These are phyloP conservation scores for Dendrocincla fuliginosa DNA, from an alignment of 2,797 vertebrate species.

Conservation along the genomic window DNA sequence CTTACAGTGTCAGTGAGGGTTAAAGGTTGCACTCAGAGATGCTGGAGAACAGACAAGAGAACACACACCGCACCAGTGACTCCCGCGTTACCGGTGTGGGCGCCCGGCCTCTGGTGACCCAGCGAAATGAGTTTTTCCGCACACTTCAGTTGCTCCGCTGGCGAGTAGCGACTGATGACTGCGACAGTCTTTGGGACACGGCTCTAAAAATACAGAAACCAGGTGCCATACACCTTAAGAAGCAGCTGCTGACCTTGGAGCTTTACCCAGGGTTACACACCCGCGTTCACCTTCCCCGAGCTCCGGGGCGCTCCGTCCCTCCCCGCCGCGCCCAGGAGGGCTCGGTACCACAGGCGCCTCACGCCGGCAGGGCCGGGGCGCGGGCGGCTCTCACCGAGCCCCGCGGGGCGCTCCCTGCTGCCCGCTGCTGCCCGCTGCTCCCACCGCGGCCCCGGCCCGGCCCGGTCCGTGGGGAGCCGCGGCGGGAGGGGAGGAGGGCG, in stretches of 20 bases:
- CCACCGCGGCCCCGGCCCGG: neutral
- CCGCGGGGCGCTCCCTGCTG: no score
- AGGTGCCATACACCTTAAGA: neutral
- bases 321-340: no score
- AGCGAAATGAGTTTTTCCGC: neutral
- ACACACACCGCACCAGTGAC: neutral
- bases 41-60: neutral
- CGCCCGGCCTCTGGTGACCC: neutral
- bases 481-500: conserved; percentile 1
- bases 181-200: neutral
- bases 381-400: neutral
- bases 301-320: no score
- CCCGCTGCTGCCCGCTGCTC: fast-evolving
- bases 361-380: no score
- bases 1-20: neutral
- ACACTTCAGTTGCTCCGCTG: neutral
- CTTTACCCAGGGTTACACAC: neutral
- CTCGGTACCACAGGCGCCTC: no score
- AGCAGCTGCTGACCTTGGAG: neutral
- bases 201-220: neutral
- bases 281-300: fast-evolving
- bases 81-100: neutral
- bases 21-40: neutral
- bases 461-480: no score
- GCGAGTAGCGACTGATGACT: fast-evolving